A percentile compares a stretch with the other conserved stretches of the same genome.
Evolutionary conservation across 2,797 vertebrate species (phyloP).

Genomic region (Australoheros facetus): DNA sequence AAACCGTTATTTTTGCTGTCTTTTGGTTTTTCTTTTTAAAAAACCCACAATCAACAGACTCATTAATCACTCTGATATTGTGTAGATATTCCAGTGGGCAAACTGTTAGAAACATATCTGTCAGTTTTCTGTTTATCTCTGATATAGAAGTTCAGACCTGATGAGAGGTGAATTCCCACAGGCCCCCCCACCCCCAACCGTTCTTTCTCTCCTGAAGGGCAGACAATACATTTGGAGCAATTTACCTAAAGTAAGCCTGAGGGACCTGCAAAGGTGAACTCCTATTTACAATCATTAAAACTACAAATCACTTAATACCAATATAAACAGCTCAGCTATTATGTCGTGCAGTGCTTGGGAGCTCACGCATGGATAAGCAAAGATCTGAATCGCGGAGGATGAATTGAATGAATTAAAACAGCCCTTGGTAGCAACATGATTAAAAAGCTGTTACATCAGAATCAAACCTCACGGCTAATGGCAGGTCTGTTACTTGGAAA

Average conservation of each 20-base stretch:
- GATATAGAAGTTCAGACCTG: slow-evolving; percentile 65
- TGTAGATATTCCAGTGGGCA: slow-evolving; percentile 51
- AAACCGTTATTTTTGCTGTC: not conserved
- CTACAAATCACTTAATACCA: slow-evolving; percentile 84
- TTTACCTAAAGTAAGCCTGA: slow-evolving; percentile 83
- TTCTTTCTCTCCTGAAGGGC: slow-evolving; percentile 69
- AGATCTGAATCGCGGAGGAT: slow-evolving; percentile 77
- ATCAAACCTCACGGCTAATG: slow-evolving; percentile 40
- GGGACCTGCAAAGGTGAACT: slow-evolving; percentile 80
- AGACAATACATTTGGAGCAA: slow-evolving; percentile 80
- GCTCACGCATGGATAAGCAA: slow-evolving; percentile 77
- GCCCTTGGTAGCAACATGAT: slow-evolving; percentile 77
- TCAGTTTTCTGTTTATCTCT: slow-evolving; percentile 70
- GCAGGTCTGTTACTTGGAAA: slow-evolving; percentile 37
- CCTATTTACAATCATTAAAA: slow-evolving; percentile 84
- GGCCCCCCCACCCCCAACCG: slow-evolving; percentile 17
- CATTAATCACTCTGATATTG: slow-evolving; percentile 51
- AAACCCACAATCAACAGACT: slow-evolving; percentile 34
- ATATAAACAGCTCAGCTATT: slow-evolving; percentile 83
- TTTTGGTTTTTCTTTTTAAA: not conserved
- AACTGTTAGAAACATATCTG: slow-evolving; percentile 61
- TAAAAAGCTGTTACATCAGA: slow-evolving; percentile 79
- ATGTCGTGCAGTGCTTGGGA: slow-evolving; percentile 68
- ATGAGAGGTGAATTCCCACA: slow-evolving; percentile 74
- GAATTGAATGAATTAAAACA: slow-evolving; percentile 82